Base-by-base conservation (phyloP, 2,888 invertebrate genomes). In the Unio pictorum region DNA sequence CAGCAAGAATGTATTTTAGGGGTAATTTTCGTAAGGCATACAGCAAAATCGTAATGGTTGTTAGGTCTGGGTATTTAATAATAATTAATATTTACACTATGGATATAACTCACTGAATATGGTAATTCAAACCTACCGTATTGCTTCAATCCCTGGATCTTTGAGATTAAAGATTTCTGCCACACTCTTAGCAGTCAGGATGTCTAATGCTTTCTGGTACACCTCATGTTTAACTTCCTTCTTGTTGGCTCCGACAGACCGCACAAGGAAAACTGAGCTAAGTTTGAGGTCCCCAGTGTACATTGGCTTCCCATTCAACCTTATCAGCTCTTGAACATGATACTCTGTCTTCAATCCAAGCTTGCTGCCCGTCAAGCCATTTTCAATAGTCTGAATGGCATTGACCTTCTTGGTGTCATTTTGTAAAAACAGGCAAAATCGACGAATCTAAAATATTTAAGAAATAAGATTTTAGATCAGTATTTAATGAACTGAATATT, bases 211-310 rank as follows among this genome's bases (percentile, higher is more conserved):
- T 64, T 83, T 83, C 58, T 79, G 71, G 70, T 81, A 85, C 26
- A 82, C 80, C n/a, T 82, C 79, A 58, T 80, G 79, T 63, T 84
- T 85, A 6, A 84, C 73, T 26, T 83, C 83, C 60, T 82, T 84
- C 67, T 84, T 85, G 73, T 78, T 83, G 26, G 79, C 76, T 4
- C 77, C 79, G 1, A 84, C 79, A 34, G 79, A 75, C 11, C 85
- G 64, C 1, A 82, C 81, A 58, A 84, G 66, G 69, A 84, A 85
- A 20, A 82, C 76, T 1, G 72, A 75, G 34, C 74, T 73, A 26
- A 85, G 67, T 26, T 65, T 72, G 11, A 85, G 73, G 4, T 74
- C 63, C 1, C 83, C 85, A 11, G 85, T 84, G 69, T 79, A 84
- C 78, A 84, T 80, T 61, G 78, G 72, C 6, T 79, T 75, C 11